These are phyloP conservation scores for Phrynocephalus guinanensis DNA, from an alignment of 2,797 vertebrate species.

Conservation along the genomic window DNA sequence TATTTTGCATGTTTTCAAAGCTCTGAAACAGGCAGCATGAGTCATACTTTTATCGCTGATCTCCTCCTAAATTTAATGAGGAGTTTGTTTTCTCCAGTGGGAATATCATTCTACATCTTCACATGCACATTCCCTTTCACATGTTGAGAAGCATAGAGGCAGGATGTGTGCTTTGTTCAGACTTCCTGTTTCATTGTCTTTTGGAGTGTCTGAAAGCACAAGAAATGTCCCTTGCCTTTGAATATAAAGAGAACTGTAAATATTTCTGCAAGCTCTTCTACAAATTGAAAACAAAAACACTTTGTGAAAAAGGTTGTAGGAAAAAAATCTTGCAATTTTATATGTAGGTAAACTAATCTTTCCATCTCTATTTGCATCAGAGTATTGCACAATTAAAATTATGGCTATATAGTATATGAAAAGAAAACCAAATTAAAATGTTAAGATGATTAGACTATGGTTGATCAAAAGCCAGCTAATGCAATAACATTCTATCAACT, in stretches of 20 bases:
- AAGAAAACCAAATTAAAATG: too few relatives aligned
- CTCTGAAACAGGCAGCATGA: not conserved
- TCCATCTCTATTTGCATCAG: too few relatives aligned
- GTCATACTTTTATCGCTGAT: not conserved
- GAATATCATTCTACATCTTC: not conserved
- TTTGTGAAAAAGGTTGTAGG: not conserved
- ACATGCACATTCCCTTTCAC: not conserved
- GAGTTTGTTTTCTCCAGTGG: too few relatives aligned
- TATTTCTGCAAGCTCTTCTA: not conserved
- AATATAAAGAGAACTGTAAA: not conserved
- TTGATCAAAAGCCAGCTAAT: too few relatives aligned
- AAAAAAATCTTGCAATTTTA: not conserved
- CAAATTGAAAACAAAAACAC: conserved; percentile 4
- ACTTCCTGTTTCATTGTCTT: not conserved
- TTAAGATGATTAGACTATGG: too few relatives aligned
- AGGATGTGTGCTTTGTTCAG: not conserved
- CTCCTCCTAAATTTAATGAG: not conserved
- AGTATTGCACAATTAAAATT: too few relatives aligned
- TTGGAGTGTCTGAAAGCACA: not conserved
- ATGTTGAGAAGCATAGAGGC: not conserved
- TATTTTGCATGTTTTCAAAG: not conserved
- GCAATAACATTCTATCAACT: too few relatives aligned
- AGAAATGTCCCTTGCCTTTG: not conserved
- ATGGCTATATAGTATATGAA: too few relatives aligned
- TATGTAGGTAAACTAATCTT: not conserved